Percentiles rank a stretch among this genome's conserved stretches.
phyloP scores from a whole-genome alignment of 2,797 vertebrate genomes.

The Varecia variegata region DNA sequence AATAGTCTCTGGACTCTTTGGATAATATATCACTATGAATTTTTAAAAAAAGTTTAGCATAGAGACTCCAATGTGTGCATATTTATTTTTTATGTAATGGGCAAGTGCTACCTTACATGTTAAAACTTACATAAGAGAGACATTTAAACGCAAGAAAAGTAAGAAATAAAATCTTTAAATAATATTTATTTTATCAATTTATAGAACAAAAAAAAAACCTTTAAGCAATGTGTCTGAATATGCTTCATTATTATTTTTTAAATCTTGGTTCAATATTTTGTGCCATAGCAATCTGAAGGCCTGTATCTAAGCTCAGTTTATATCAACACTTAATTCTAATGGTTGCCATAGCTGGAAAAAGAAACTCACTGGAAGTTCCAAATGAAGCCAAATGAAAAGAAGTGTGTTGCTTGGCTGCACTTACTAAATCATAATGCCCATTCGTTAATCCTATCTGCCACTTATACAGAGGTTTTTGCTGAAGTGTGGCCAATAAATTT shows the following conservation, averaged over 20 bases:
- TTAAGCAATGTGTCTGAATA: background rate
- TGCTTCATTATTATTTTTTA: background rate
- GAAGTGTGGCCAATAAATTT: background rate
- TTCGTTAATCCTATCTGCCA: background rate
- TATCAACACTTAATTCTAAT: background rate
- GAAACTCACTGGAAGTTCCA: background rate
- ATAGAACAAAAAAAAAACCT: background rate
- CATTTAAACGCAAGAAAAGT: background rate
- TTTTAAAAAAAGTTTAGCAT: background rate
- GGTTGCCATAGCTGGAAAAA: background rate
- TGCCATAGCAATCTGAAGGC: background rate
- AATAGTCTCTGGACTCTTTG: background rate
- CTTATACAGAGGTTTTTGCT: background rate
- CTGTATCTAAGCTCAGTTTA: background rate
- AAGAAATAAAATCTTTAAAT: slow-evolving; percentile 6
- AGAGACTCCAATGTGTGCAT: background rate
- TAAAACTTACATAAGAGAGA: slow-evolving; percentile 3
- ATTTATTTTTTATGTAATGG: background rate
- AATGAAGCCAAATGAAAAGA: background rate
- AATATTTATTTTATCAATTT: background rate
- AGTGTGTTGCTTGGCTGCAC: background rate
- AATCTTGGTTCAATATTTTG: background rate
- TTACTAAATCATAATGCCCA: background rate
- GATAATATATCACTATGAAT: background rate
- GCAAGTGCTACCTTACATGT: background rate